Evolutionary conservation across 2,888 invertebrate genomes (phyloP).

Genomic region (Ischnura elegans): DNA sequence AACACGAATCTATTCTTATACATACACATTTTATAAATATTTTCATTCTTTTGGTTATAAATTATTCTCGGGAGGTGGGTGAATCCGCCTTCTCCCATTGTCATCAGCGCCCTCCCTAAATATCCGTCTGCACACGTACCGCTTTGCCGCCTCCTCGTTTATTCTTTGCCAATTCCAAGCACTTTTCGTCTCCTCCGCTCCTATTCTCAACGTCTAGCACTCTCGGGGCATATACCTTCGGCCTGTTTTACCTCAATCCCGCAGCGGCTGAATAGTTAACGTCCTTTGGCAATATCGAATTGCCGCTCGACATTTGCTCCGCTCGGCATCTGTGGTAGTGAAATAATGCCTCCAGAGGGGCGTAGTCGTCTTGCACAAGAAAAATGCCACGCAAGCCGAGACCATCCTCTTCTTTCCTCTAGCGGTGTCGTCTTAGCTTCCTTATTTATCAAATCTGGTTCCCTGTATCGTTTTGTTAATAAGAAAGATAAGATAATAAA

Average conservation of each 20-base stretch:
- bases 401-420: not conserved
- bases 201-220: not conserved
- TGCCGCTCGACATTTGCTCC: slow-evolving; percentile 26
- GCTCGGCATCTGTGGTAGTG: not conserved
- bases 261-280: slow-evolving; percentile 49
- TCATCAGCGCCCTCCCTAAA: not conserved
- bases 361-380: not conserved
- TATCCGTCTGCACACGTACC: not conserved
- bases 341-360: not conserved
- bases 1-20: too few species aligned
- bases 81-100: not conserved
- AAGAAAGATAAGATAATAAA: too few species aligned
- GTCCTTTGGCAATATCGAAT: slow-evolving; percentile 40
- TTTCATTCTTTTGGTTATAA: too few species aligned
- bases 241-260: slow-evolving; percentile 43
- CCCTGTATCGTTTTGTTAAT: not conserved
- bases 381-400: not conserved
- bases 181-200: not conserved
- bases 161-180: not conserved
- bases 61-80: too few species aligned
- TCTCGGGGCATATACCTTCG: not conserved
- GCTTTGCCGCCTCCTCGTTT: not conserved
- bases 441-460: not conserved
- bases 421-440: not conserved
- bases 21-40: too few species aligned